phyloP scores from a whole-genome alignment of 2,797 vertebrate species.

The Anomalospiza imberbis region DNA sequence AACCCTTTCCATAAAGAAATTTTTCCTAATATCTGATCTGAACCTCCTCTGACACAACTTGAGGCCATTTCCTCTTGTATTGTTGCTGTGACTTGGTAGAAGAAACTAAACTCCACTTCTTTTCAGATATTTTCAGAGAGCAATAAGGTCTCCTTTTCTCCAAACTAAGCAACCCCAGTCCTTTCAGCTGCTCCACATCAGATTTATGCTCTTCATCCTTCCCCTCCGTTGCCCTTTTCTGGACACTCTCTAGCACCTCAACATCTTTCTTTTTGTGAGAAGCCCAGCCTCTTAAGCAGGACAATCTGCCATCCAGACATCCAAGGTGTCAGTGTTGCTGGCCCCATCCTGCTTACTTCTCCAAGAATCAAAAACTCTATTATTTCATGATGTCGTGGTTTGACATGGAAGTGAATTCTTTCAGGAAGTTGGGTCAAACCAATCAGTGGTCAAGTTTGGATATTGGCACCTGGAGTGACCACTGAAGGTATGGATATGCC shows the following conservation, averaged over 20 bases:
- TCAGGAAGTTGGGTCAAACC: too few species aligned
- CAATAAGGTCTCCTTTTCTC: background rate
- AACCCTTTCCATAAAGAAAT: background rate
- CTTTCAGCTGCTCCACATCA: background rate
- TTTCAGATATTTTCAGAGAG: background rate
- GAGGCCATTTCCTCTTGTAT: background rate
- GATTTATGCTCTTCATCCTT: background rate
- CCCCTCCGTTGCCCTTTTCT: fast-evolving
- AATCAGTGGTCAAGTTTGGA: too few species aligned
- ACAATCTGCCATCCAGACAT: background rate
- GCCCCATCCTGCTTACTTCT: background rate
- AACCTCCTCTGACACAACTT: background rate
- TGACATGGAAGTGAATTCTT: too few species aligned
- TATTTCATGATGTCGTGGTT: too few species aligned
- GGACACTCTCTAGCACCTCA: background rate
- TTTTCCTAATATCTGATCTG: background rate
- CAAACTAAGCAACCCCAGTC: background rate
- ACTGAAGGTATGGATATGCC: too few species aligned
- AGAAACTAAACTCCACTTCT: background rate
- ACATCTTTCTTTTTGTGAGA: background rate
- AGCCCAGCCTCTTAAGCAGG: background rate
- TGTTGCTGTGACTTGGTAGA: background rate
- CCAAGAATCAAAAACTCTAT: background rate
- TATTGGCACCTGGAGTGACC: too few species aligned
- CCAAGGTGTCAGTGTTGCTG: background rate